Base-by-base conservation (phyloP, 2,797 vertebrate genomes). In the Streptopelia turtur region DNA sequence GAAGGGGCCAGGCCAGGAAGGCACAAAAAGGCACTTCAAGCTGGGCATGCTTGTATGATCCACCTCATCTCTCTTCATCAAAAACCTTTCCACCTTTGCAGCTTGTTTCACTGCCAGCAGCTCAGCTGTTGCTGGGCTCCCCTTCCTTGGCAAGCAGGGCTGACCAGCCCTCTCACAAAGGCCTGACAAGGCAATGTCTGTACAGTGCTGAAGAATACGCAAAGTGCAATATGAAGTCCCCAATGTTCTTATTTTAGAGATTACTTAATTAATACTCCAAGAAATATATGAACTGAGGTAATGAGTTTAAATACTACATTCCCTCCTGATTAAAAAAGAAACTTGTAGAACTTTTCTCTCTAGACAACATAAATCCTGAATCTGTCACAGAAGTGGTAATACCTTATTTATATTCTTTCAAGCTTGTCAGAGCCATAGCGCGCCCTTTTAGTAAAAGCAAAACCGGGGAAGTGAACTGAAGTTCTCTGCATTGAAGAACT, bases 201-300 rank as follows among this genome's bases (percentile, higher is more conserved):
- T 85, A 80, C 74, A 92, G 95, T 83, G 83, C 93, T 87, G 43
- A 77, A 70, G 65, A 89, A 93, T 78, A 89, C 35, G 57, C 55
- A 80, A 97, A 95, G 96, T 96, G 95, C 93, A 94, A 65, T 31
- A 0, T 22, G 43, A 96, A 97, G 94, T 97, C 90, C 83, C 84
- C 71, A 92, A 83, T 43, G 41, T 68, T 87, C 85, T 89, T 83
- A 85, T 68, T 85, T 90, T 83, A 83, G 57, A 80, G 64, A 89
- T 69, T 95, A 90, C 70, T 76, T 31, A 93, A 79, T 91, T 63
- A 77, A 89, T 83, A 92, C 75, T 90, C 86, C 50, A 83, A 93
- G 86, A 94, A 95, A 92, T 55, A 81, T 50, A 89, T 0, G 31
- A 30, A 72, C 61, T 77, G 83, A 95, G 88, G 75, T 95, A 96